phyloP scores from a whole-genome alignment of 2,113 vertebrate genomes.

The Ginglymostoma cirratum region DNA sequence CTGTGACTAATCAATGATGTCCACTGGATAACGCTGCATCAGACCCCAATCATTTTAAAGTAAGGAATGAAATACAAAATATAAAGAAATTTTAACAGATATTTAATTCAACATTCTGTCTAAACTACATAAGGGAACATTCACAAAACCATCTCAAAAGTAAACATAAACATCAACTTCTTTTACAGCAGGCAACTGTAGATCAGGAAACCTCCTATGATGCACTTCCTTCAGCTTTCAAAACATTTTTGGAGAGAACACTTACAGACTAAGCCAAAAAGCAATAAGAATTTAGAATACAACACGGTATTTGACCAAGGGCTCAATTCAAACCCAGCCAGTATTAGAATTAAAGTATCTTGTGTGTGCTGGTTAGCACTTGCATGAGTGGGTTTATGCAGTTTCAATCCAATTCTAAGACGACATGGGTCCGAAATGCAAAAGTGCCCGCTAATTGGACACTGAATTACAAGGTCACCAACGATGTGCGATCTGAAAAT shows the following conservation, averaged over 20 bases:
- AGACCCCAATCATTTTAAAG: neutral
- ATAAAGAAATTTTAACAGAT: neutral
- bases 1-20: neutral
- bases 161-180: neutral
- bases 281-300: neutral
- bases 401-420: neutral
- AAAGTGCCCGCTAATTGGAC: neutral
- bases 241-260: neutral
- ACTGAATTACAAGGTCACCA: neutral
- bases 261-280: neutral
- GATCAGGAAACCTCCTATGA: neutral
- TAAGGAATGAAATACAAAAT: neutral
- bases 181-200: neutral
- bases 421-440: neutral
- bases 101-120: neutral
- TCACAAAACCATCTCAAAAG: neutral
- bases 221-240: neutral
- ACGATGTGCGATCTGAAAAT: neutral
- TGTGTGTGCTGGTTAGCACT: neutral
- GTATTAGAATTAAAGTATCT: neutral
- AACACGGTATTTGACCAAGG: neutral
- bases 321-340: neutral
- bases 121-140: neutral
- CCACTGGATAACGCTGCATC: neutral
- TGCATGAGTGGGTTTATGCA: neutral